A percentile compares a stretch with the other conserved stretches of the same genome.
phyloP scores from a whole-genome alignment of 2,797 vertebrate species.

The Periophthalmus magnuspinnatus region DNA sequence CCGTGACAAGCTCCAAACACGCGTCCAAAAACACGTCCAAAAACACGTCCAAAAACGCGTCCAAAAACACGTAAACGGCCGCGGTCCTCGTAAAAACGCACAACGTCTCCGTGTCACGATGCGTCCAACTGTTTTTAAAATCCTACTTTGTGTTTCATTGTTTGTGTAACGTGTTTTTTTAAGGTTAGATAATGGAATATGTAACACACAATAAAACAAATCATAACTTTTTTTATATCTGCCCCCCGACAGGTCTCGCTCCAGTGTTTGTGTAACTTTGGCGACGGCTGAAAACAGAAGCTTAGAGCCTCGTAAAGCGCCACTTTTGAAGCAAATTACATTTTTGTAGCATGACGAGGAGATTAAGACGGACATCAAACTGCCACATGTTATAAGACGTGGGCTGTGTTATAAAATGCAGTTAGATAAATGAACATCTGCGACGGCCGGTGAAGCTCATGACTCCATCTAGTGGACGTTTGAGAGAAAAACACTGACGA shows the following conservation, averaged over 20 bases:
- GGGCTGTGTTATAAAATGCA: background rate
- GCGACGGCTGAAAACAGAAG: background rate
- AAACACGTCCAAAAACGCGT: slow-evolving; percentile 26
- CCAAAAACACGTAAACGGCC: background rate
- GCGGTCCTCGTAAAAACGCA: too few relatives aligned
- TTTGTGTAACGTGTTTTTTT: background rate
- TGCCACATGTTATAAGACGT: background rate
- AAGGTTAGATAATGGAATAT: background rate
- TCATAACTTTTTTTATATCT: background rate
- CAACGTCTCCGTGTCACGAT: too few relatives aligned
- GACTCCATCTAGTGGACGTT: slow-evolving; percentile 2
- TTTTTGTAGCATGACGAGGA: background rate
- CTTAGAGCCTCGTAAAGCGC: slow-evolving; percentile 7
- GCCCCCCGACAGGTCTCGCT: background rate
- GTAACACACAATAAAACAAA: background rate
- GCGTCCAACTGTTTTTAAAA: background rate
- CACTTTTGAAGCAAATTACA: background rate
- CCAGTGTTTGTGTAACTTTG: background rate
- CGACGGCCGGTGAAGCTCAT: background rate
- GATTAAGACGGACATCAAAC: background rate
- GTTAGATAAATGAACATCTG: background rate
- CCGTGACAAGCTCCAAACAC: slow-evolving; percentile 37
- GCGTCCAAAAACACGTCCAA: slow-evolving; percentile 6
- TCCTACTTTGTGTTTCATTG: background rate
- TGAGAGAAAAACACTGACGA: background rate